phyloP scores from a whole-genome alignment of 1,140 invertebrate species.

The Cotesia chilonis region DNA sequence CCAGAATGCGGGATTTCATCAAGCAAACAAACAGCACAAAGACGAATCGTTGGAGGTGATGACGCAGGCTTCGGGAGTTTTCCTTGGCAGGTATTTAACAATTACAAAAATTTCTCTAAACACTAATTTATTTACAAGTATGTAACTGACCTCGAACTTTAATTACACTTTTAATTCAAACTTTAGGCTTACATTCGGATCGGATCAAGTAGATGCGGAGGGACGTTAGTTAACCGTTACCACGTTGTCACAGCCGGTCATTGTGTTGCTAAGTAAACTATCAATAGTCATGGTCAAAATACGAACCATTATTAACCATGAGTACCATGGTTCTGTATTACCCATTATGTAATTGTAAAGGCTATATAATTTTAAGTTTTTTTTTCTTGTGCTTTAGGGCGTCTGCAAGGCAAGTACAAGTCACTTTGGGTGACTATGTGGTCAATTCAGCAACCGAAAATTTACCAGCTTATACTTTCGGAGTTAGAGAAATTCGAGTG shows the following conservation, averaged over 20 bases:
- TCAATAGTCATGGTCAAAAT: constrained; percentile 9
- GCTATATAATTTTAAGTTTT: constrained; percentile 4
- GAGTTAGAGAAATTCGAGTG: constrained; percentile 86
- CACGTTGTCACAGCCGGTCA: constrained; percentile 97
- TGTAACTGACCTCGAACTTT: constrained; percentile 9
- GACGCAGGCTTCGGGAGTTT: constrained; percentile 94
- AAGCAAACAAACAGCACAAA: constrained; percentile 83
- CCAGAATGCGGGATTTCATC: constrained; percentile 86
- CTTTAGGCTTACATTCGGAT: constrained; percentile 88
- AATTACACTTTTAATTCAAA: constrained; percentile 55
- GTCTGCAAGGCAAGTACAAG: constrained; percentile 86
- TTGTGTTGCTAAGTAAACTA: constrained; percentile 83
- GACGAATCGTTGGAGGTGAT: constrained; percentile 91
- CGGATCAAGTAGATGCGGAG: constrained; percentile 89
- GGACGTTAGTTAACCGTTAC: constrained; percentile 88
- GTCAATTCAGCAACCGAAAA: constrained; percentile 92
- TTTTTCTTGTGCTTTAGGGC: constrained; percentile 67
- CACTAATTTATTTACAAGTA: constrained; percentile 5
- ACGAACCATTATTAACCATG: background rate
- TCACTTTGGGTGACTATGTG: constrained; percentile 92
- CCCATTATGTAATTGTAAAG: constrained; percentile 17
- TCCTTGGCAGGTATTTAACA: constrained; percentile 82
- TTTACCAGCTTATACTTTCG: constrained; percentile 88
- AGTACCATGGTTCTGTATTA: background rate
- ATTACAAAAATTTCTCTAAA: background rate